Base-by-base conservation (phyloP, 1,140 invertebrate species). In the Polypedilum vanderplanki region DNA sequence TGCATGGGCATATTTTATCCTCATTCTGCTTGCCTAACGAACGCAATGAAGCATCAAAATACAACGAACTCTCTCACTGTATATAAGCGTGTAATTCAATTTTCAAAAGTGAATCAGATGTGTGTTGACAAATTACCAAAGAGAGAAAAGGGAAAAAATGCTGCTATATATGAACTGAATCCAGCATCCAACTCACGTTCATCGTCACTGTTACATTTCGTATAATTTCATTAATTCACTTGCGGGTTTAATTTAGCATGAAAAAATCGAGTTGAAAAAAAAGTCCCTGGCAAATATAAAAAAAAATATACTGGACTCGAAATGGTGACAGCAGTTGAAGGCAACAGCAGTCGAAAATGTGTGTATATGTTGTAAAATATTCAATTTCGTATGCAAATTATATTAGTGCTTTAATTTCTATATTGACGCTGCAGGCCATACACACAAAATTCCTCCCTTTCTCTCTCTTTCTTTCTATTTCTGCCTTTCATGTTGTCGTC, bases 341-440 rank as follows among this genome's bases (percentile, higher is more conserved):
- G 46, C 46, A 57, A 57, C 46, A 57, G 46, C 46, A 57, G 46
- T 57, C n/a, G 46, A 57, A 57, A 57, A 57, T 57, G 46, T 57
- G n/a, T n/a, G n/a, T n/a, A n/a, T n/a, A n/a, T n/a, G 46, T 57
- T 57, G 46, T 57, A 57, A 57, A 57, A 57, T 57, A 57, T 57
- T 57, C 46, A 57, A 57, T 57, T 57, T 57, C 10, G 46, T 57
- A 57, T 57, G 46, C 46, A 57, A 57, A 57, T 57, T 8, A 57
- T 57, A 57, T 57, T 57, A 57, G 46, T 57, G n/a, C 46, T 57
- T 57, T 57, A 57, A 57, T 57, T 57, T 57, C 46, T 57, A 57
- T 57, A 57, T 57, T 57, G 46, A n/a, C n/a, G 46, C 46, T 57
- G 46, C 12, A 57, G n/a, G 46, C 12, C 46, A 57, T 57, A 57